Base-by-base conservation (phyloP, 2,113 vertebrate species). In the Excalfactoria chinensis region DNA sequence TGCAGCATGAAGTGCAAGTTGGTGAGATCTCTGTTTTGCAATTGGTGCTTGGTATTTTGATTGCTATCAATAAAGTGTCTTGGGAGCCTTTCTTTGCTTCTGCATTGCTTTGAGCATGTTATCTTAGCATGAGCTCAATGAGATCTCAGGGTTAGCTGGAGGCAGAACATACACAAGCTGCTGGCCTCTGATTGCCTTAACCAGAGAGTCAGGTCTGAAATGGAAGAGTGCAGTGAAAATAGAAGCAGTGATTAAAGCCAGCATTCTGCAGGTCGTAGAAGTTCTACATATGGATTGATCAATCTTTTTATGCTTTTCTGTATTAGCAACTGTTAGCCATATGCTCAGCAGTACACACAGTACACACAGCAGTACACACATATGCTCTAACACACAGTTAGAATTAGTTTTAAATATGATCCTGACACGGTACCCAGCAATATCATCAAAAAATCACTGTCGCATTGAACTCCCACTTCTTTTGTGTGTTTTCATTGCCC, bases 271-370 rank as follows among this genome's bases (percentile, higher is more conserved):
- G 58, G 51, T 48, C 3, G 0, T n/a, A 20, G 37, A 41, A 49
- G 21, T 48, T 37, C 40, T 28, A 18, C 9, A 4, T 37, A 7
- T 0, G 2, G 23, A 22, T 30, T 12, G 9, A 1, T 41, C 35
- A 35, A 32, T 59, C 43, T 59, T 32, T 6, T 23, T n/a, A 11
- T 11, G 35, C 25, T 56, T 37, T 62, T 41, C 23, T 60, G 16
- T 32, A 6, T 56, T 49, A 44, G 44, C 48, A 66, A 59, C 64
- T 71, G 32, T 63, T 53, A 34, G 32, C 43, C 26, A 3, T 44
- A 7, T 2, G 1, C 16, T 26, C 40, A 28, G 51, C 51, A 13
- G 4, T 22, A 44, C 76, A 28, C 59, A 37, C 7, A n/a, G n/a
- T n/a, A 28, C 59, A 37, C 7, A n/a, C 40, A 28, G 51, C 51